Evolutionary conservation across 2,888 invertebrate genomes (phyloP), one percentile per base, ranked within the genome.

Genomic region (Liopterus haemorrhoidalis): DNA sequence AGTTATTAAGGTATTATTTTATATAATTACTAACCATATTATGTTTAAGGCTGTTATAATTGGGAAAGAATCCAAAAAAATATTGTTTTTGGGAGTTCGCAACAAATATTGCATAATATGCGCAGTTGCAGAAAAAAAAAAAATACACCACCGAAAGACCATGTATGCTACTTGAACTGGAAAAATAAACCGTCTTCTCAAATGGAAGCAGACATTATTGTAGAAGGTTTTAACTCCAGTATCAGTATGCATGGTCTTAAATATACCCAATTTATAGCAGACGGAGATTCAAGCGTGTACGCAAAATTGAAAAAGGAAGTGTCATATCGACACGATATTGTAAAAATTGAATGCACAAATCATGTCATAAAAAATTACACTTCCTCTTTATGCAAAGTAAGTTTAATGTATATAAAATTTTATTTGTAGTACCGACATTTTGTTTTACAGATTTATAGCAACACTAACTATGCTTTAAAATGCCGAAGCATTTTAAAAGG

Each of bases 201-300:
- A 4, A 64, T 65, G 61, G 64, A 64, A 53, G 50, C 58, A 2
- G 58, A 57, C 31, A 62, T 63, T 9, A 54, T 63, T 12, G 45
- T 52, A 12, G 57, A 62, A 50, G 64, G 59, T 4, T 65, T 63
- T 45, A 49, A 50, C 35, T 18, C 35, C 18, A 60, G 60, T 41
- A 41, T 57, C 5, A 42, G 42, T 15, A 56, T 55, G 53, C 57
- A 63, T 50, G 51, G 52, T 32, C 3, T 64, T 4, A 56, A 57
- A 19, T 64, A 59, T 46, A 50, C 36, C 1, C 46, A 51, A 41
- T 48, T 63, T 24, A 54, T 65, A 6, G 62, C 60, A n/a, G 64
- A 62, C 52, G 63, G 64, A 6, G 65, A 66, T 45, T 57, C 59
- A 8, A 61, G 57, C 8, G 62, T 63, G 1, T 60, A 56, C 33